These are phyloP conservation scores for Clarias magur DNA, from an alignment of 2,113 vertebrate genomes.

Conservation along the genomic window DNA sequence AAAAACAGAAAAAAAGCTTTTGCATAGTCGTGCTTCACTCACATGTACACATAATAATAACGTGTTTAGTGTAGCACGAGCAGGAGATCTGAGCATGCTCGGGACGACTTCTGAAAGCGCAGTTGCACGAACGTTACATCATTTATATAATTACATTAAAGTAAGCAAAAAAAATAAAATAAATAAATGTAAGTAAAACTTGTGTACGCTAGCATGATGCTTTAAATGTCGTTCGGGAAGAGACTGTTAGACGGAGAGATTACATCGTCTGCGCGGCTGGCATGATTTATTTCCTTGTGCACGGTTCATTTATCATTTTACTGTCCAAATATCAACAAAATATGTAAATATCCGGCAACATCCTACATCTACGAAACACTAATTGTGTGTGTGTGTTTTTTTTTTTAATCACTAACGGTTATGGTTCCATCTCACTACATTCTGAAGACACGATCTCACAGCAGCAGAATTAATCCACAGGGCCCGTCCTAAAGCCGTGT, in stretches of 20 bases:
- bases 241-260: background rate
- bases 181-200: background rate
- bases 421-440: background rate
- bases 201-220: background rate
- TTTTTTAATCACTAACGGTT: background rate
- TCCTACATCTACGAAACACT: background rate
- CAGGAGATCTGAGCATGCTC: background rate
- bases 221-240: background rate
- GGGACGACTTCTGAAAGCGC: background rate
- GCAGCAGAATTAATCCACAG: background rate
- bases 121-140: conserved; percentile 9
- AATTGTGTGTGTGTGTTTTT: background rate
- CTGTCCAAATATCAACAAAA: background rate
- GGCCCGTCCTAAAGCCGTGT: background rate
- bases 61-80: background rate
- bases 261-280: background rate
- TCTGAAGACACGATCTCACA: background rate
- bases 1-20: too few relatives aligned
- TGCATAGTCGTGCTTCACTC: too few relatives aligned
- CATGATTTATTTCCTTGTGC: background rate
- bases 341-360: background rate
- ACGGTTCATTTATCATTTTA: background rate
- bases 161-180: background rate
- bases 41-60: background rate
- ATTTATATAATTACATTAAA: background rate